Evolutionary conservation across 2,888 invertebrate genomes (phyloP).

Genomic region (Nephrotoma guestfalica): DNA sequence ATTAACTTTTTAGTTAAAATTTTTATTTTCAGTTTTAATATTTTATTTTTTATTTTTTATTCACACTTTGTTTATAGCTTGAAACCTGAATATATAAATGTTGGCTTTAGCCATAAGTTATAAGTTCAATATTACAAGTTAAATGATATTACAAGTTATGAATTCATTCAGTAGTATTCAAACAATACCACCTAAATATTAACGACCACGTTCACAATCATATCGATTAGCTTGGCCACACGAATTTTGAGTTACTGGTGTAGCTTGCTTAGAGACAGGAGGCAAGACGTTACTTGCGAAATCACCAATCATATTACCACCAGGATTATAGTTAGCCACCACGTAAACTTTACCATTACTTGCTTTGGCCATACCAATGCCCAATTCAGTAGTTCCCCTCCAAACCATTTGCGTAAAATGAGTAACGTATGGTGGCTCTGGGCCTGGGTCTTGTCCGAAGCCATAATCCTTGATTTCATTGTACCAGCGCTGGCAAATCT

Average conservation of each 20-base stretch:
- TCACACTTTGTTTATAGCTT: no score
- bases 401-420: constrained; percentile 73
- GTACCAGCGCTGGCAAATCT: not conserved
- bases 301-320: not conserved
- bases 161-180: no score
- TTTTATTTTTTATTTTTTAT: no score
- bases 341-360: constrained; percentile 65
- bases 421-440: constrained; percentile 29
- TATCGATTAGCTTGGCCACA: not conserved
- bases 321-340: constrained; percentile 67
- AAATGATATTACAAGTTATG: no score
- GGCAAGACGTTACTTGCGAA: not conserved
- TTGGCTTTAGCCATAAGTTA: no score
- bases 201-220: not conserved
- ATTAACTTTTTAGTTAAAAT: no score
- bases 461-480: not conserved
- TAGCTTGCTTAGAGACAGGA: not conserved
- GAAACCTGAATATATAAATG: no score
- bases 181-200: not conserved
- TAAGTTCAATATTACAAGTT: no score
- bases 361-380: constrained; percentile 50
- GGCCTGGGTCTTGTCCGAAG: not conserved
- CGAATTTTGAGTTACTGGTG: not conserved
- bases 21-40: no score
- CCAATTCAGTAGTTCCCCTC: constrained; percentile 57